Percentiles rank a stretch among this genome's conserved stretches.
These are phyloP conservation scores for Torymus aiolomorphi DNA, from an alignment of 2,888 invertebrate genomes.

Conservation along the genomic window DNA sequence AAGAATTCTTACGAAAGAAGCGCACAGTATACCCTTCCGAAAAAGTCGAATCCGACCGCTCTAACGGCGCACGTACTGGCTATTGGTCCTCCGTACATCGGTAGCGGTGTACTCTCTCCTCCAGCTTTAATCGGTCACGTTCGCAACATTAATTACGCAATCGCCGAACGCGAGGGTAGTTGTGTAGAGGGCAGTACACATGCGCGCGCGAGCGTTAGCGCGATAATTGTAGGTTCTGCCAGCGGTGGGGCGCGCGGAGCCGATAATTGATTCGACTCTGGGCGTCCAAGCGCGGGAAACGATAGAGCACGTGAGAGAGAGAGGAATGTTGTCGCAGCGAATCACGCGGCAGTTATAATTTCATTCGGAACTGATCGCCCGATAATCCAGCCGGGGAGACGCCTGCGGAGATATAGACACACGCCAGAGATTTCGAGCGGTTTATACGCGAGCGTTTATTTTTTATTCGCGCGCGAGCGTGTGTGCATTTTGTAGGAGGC, in stretches of 20 bases:
- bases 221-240: slow-evolving; percentile 38
- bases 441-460: too few species aligned
- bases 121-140: slow-evolving; percentile 42
- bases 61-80: slow-evolving; percentile 1
- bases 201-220: not conserved
- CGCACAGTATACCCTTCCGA: not conserved
- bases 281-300: not conserved
- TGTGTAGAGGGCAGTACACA: not conserved
- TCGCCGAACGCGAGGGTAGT: slow-evolving; percentile 2
- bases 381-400: slow-evolving; percentile 23
- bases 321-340: slow-evolving; percentile 32
- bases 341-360: slow-evolving; percentile 38
- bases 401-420: not conserved
- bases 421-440: too few species aligned
- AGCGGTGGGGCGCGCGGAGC: not conserved
- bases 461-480: too few species aligned
- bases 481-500: too few species aligned
- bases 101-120: not conserved
- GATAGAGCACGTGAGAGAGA: slow-evolving; percentile 7
- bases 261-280: slow-evolving; percentile 40
- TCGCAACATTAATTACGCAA: slow-evolving; percentile 39
- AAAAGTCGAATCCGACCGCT: not conserved
- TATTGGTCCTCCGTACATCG: not conserved
- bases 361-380: slow-evolving; percentile 45
- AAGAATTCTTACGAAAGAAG: too few species aligned